Conservation (phyloP, 1,140 invertebrate species). For the Samia ricini region DNA sequence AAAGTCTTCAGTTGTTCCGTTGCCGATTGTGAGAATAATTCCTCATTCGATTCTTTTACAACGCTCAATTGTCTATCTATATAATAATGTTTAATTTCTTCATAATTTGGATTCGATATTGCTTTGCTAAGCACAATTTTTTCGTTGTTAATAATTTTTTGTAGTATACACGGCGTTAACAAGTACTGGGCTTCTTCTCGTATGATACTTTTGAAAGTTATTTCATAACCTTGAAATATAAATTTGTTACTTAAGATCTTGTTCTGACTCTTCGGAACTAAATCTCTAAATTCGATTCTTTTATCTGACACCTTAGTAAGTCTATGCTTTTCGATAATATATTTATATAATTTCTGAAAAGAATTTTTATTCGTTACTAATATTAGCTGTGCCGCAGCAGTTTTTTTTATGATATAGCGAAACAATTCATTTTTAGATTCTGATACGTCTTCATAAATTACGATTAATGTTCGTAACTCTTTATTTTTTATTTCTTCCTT, state of each 20-base stretch:
- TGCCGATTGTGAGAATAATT: no score
- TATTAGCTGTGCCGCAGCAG: background rate
- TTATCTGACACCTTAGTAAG: background rate
- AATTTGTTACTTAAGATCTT: background rate
- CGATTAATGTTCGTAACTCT: background rate
- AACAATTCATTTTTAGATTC: background rate
- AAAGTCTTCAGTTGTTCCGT: no score
- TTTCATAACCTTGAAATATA: background rate
- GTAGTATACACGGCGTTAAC: background rate
- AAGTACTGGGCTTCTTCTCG: background rate
- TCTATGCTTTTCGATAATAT: background rate
- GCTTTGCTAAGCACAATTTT: background rate
- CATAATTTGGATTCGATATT: conserved; percentile 8
- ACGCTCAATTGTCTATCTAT: conserved; percentile 9
- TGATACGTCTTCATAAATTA: background rate
- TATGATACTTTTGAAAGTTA: background rate
- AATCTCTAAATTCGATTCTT: background rate
- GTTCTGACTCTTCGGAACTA: background rate
- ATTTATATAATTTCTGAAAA: background rate
- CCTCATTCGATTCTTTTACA: background rate
- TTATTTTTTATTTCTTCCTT: background rate
- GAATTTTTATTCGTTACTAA: background rate
- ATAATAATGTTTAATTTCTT: conserved; percentile 17
- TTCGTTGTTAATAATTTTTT: conserved; percentile 1
- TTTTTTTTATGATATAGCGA: background rate